phyloP scores from a whole-genome alignment of 1,140 invertebrate species.

The Ditylenchus dipsaci region DNA sequence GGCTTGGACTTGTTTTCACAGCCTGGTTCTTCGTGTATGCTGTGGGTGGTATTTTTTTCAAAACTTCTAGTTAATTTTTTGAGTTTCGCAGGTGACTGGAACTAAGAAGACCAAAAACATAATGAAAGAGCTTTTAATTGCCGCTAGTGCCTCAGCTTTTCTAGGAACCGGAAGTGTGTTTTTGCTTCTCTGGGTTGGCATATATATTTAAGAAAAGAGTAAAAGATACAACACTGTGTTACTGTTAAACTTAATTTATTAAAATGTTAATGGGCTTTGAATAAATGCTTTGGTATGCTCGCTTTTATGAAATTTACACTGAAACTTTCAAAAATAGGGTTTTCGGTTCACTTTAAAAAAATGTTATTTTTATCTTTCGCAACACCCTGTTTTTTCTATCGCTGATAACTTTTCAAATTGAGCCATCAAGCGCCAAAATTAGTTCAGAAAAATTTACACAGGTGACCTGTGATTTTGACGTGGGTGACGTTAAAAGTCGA shows the following conservation, averaged over 20 bases:
- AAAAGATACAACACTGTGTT: neutral
- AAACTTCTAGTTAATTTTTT: neutral
- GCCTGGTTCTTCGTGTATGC: slow-evolving; percentile 90
- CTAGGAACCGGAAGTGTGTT: slow-evolving; percentile 91
- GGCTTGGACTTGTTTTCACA: slow-evolving; percentile 93
- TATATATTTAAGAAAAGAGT: slow-evolving; percentile 73
- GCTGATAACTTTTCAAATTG: too few relatives aligned
- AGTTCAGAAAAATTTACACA: too few relatives aligned
- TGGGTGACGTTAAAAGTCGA: too few relatives aligned
- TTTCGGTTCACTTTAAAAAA: too few relatives aligned
- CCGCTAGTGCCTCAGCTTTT: slow-evolving; percentile 85
- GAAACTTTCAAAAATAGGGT: too few relatives aligned
- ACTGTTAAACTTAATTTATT: neutral
- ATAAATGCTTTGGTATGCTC: too few relatives aligned
- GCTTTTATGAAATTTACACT: too few relatives aligned
- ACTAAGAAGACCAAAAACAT: slow-evolving; percentile 83
- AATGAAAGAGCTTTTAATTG: slow-evolving; percentile 83
- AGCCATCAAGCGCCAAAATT: too few relatives aligned
- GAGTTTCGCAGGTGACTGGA: slow-evolving; percentile 71
- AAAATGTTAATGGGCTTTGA: too few relatives aligned
- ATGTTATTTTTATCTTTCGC: too few relatives aligned
- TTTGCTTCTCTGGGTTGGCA: slow-evolving; percentile 89
- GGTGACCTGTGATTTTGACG: too few relatives aligned
- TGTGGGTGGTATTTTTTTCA: slow-evolving; percentile 34
- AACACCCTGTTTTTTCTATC: too few relatives aligned